Conservation (phyloP, 1,140 invertebrate genomes). For the Drosophila mayri region DNA sequence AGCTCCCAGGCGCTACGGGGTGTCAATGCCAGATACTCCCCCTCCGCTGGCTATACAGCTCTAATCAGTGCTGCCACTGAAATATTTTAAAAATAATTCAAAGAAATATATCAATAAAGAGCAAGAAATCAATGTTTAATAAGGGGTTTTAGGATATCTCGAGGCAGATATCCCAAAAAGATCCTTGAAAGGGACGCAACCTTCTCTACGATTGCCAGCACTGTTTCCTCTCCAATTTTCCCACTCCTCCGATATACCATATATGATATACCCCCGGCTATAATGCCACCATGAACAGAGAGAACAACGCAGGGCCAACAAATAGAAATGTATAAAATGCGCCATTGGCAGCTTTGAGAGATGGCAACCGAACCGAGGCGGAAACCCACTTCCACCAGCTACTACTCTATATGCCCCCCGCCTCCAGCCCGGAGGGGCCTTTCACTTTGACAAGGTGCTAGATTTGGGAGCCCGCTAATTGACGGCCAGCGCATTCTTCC, state of each 20-base stretch:
- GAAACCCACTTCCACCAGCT: constrained; percentile 1
- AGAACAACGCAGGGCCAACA: constrained; percentile 10
- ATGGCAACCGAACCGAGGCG: constrained; percentile 32
- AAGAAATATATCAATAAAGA: neutral
- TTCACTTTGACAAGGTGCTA: constrained; percentile 78
- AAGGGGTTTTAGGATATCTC: neutral
- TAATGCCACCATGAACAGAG: constrained; percentile 3
- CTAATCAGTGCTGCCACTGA: neutral
- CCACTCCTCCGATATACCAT: neutral
- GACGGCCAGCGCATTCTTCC: constrained; percentile 41
- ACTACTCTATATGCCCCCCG: neutral
- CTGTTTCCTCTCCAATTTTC: neutral
- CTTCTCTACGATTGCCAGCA: neutral
- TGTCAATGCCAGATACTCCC: constrained; percentile 10
- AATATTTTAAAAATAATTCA: neutral
- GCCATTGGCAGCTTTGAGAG: constrained; percentile 72
- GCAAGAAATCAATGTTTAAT: neutral
- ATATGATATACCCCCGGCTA: neutral
- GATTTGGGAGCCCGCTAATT: constrained; percentile 72
- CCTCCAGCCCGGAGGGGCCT: constrained; percentile 27
- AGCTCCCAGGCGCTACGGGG: constrained; percentile 32
- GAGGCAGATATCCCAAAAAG: neutral
- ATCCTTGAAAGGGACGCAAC: neutral
- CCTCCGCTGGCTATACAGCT: neutral
- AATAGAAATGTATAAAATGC: constrained; percentile 71